These are phyloP conservation scores for Liopterus haemorrhoidalis DNA, from an alignment of 2,888 invertebrate species.

Conservation along the genomic window DNA sequence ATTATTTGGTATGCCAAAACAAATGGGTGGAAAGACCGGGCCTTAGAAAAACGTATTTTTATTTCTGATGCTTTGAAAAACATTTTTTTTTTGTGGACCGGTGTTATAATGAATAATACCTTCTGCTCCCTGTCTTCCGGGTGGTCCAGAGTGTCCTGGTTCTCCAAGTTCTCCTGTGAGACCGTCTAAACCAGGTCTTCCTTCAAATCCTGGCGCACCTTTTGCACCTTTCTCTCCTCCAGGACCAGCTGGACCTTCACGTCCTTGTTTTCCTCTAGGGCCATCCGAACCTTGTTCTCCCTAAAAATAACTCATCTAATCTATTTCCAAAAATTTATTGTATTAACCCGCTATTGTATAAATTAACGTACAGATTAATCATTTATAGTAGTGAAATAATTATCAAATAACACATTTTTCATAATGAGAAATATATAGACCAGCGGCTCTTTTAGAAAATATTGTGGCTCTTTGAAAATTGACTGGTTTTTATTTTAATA, in stretches of 20 bases:
- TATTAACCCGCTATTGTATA: conserved; percentile 37
- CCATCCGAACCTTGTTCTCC: conserved; percentile 60
- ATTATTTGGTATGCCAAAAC: too few relatives aligned
- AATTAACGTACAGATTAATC: not conserved
- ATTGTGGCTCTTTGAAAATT: too few relatives aligned
- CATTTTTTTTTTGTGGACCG: too few relatives aligned
- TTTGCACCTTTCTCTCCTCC: conserved; percentile 79
- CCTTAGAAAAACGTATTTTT: too few relatives aligned
- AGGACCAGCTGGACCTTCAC: conserved; percentile 51
- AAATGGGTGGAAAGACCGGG: too few relatives aligned
- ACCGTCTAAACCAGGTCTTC: conserved; percentile 66
- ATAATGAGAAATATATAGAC: not conserved
- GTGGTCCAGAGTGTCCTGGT: conserved; percentile 54
- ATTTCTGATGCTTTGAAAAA: too few relatives aligned
- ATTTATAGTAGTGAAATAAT: not conserved
- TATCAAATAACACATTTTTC: too few relatives aligned
- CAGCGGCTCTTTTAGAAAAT: not conserved
- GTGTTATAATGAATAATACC: too few relatives aligned
- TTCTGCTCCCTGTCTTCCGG: conserved; percentile 43
- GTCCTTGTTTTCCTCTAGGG: conserved; percentile 69
- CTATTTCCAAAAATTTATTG: conserved; percentile 42
- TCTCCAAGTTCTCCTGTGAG: conserved; percentile 58
- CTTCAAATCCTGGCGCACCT: conserved; percentile 75
- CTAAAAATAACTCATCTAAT: too few relatives aligned
- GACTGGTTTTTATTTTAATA: too few relatives aligned